A percentile compares a stretch with the other conserved stretches of the same genome.
Evolutionary conservation across 2,888 invertebrate species (phyloP).

Genomic region (Pristionchus fissidentatus): DNA sequence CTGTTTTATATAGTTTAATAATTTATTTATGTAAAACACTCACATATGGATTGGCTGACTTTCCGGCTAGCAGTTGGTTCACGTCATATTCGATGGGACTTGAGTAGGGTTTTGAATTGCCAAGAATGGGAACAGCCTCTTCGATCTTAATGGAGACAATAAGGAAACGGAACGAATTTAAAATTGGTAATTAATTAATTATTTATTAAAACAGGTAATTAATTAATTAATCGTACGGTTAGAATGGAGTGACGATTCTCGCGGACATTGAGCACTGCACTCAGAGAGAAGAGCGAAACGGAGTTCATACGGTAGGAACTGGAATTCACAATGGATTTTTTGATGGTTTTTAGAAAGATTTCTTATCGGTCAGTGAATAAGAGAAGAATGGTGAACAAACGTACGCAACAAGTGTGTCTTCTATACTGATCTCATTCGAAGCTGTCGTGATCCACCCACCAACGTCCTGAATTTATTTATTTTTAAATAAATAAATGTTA

Average conservation of each 20-base stretch:
- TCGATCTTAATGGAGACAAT: too few relatives aligned
- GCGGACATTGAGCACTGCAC: background rate
- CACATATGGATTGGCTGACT: background rate
- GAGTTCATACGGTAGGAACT: slow-evolving; percentile 31
- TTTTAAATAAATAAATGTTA: background rate
- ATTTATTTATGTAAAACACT: background rate
- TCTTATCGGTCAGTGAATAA: background rate
- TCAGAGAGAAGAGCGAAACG: background rate
- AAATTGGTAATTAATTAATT: background rate
- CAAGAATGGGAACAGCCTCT: slow-evolving; percentile 8
- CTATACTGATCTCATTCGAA: background rate
- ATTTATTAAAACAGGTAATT: background rate
- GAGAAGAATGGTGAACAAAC: background rate
- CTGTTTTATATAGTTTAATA: background rate
- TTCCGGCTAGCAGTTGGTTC: background rate
- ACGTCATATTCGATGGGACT: background rate
- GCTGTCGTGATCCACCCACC: slow-evolving; percentile 17
- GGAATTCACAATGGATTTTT: background rate
- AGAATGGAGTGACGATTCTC: background rate
- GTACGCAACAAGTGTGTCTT: slow-evolving; percentile 8
- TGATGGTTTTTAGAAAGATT: too few relatives aligned
- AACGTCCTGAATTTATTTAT: background rate
- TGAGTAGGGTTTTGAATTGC: background rate
- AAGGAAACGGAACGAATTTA: too few relatives aligned
- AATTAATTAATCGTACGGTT: background rate